A percentile compares a stretch with the other conserved stretches of the same genome.
Evolutionary conservation across 1,140 invertebrate genomes (phyloP).

Genomic region (Amphibalanus amphitrite): DNA sequence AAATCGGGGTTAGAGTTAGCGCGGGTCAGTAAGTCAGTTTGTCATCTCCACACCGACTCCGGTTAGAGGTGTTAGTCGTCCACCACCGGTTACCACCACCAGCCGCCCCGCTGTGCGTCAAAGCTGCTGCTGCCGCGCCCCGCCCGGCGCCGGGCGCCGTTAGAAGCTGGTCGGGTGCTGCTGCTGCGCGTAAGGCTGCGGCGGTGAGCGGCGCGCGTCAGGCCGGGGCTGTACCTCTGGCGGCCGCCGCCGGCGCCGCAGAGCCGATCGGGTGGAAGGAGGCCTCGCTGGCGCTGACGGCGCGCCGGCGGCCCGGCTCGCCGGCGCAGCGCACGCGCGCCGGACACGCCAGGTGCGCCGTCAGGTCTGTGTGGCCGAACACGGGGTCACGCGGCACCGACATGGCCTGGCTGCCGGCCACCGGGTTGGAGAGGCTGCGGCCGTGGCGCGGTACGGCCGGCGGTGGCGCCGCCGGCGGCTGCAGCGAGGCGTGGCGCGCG

Average conservation of each 20-base stretch:
- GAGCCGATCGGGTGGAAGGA: neutral
- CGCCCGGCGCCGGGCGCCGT: too few species aligned
- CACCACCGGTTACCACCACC: neutral
- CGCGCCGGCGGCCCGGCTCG: too few species aligned
- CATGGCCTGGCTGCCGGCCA: neutral
- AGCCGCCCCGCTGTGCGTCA: too few species aligned
- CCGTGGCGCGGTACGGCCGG: neutral
- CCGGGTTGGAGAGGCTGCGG: neutral
- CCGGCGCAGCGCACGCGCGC: neutral
- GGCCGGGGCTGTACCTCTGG: neutral
- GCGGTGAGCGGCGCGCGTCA: neutral
- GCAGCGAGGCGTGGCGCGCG: neutral
- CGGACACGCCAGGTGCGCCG: neutral
- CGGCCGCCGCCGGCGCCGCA: too few species aligned
- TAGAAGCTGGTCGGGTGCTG: too few species aligned
- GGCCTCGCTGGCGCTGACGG: too few species aligned
- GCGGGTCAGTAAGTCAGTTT: too few species aligned
- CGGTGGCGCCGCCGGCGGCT: neutral
- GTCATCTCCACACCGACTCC: too few species aligned
- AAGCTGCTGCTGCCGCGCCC: neutral
- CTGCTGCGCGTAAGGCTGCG: too few species aligned
- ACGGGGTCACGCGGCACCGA: neutral
- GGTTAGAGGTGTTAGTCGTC: too few species aligned
- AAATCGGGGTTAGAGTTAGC: too few species aligned
- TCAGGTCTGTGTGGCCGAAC: neutral